Evolutionary conservation across 1,140 invertebrate species (phyloP), one percentile per base, ranked within the genome.

Genomic region (Papilio polyxenes): DNA sequence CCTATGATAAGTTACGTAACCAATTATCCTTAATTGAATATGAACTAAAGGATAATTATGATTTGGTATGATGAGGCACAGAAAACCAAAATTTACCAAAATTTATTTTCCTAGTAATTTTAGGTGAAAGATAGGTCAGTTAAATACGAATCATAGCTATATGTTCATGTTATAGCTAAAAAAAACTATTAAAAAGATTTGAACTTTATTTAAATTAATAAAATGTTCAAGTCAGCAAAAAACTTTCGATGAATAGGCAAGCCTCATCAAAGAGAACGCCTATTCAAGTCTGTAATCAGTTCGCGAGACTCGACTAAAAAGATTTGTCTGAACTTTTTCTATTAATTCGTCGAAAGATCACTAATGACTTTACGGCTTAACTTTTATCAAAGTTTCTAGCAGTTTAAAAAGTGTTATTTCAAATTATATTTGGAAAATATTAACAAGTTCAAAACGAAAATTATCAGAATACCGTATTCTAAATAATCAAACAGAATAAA

Each of bases 401-500:
- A 59, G 13, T 59, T n/a, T 59, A 59, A n/a, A 23, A 62, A 0
- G 20, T 62, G 6, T 20, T 6, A 62, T 62, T 62, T 62, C n/a
- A 62, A 62, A 23, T 44, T 2, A 44, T 44, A 44, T 44, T 44
- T 44, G 40, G 1, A 44, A 44, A 44, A 44, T 44, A 44, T 51
- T 51, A 51, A 13, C 7, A 11, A 51, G 8, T 51, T 51, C 3
- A 8, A 20, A 59, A n/a, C 56, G 1, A 59, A 59, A 59, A n/a
- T 59, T 59, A 59, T n/a, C 56, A 17, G 17, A 59, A 65, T 65
- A 65, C 62, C 10, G n/a, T 31, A 11, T 65, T 8, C 62, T 65
- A 65, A 75, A 76, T 76, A 76, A 51, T 48, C 3, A 53, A 76
- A n/a, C n/a, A n/a, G n/a, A n/a, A n/a, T n/a, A n/a, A n/a, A 76